These are phyloP conservation scores for Mylabris sibirica DNA, from an alignment of 2,888 invertebrate genomes.

Conservation along the genomic window DNA sequence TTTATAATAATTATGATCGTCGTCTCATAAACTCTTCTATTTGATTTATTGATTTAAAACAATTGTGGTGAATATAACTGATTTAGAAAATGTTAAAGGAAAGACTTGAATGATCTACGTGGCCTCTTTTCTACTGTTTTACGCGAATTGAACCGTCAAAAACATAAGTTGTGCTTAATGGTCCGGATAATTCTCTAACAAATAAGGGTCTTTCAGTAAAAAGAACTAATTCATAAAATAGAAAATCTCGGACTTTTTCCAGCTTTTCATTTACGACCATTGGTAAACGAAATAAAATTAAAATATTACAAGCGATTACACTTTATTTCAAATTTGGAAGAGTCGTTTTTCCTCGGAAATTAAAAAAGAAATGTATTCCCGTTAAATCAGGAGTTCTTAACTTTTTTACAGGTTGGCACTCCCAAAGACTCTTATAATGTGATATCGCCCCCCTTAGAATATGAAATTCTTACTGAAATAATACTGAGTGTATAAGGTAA, in stretches of 20 bases:
- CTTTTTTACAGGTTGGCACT: too few relatives aligned
- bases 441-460: too few relatives aligned
- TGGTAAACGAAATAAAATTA: too few relatives aligned
- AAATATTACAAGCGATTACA: too few relatives aligned
- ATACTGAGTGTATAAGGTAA: too few relatives aligned
- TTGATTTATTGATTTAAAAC: neutral
- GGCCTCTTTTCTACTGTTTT: slow-evolving; percentile 10
- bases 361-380: too few relatives aligned
- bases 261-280: neutral
- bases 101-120: neutral
- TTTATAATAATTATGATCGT: neutral
- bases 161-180: slow-evolving; percentile 27
- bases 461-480: too few relatives aligned
- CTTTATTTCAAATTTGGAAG: too few relatives aligned
- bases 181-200: slow-evolving; percentile 18
- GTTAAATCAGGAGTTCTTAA: too few relatives aligned
- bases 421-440: too few relatives aligned
- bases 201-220: neutral
- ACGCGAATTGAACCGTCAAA: slow-evolving; percentile 25
- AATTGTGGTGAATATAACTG: neutral
- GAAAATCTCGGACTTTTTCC: neutral
- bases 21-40: neutral
- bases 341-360: too few relatives aligned
- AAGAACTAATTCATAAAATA: neutral
- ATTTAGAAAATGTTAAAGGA: neutral